Evolutionary conservation across 2,888 invertebrate species (phyloP), one percentile per base, ranked within the genome.

Genomic region (Parthenolecanium corni): DNA sequence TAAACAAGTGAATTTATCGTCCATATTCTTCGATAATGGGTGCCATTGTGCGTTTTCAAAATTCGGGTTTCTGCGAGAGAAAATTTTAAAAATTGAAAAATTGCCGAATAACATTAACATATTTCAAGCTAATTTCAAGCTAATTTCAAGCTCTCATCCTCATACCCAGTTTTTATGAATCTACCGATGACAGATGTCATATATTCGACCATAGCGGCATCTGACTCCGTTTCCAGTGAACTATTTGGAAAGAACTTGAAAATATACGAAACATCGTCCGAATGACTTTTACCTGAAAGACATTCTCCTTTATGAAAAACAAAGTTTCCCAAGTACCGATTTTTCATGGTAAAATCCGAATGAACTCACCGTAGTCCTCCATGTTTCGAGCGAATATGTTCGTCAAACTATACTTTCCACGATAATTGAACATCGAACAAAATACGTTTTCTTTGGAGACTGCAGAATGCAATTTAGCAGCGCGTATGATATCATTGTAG

Each of bases 391-490:
- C 12, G 49, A 56, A 58, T 31, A 31, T 56, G 36, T 79, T 74
- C 0, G 67, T 65, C 9, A 66, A 62, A 25, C 70, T 69, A 53
- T 68, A 53, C 65, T 67, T 65, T 24, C 70, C 71, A 21, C 67
- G 64, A 64, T 70, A 71, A 40, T 65, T 61, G 65, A 71, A 71
- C 52, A 66, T 64, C 67, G 70, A 71, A 54, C 70, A 67, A 65
- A 67, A 69, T 3, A 69, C 69, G 0, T 70, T 69, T 44, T 44
- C 20, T 20, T 53, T 66, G 31, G 64, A 65, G 20, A 56, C 49
- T 4, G 62, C 25, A 9, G 70, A 68, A 44, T 69, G 69, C 11
- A 69, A 64, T 21, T 66, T 67, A 18, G 69, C 68, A 5, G 70
- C 67, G 49, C 68, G 63, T 42, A 66, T 67, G 2, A 69, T 68